Percentiles rank a stretch among this genome's conserved stretches.
These are phyloP conservation scores for Nematolebias whitei DNA, from an alignment of 2,113 vertebrate genomes.

Conservation along the genomic window DNA sequence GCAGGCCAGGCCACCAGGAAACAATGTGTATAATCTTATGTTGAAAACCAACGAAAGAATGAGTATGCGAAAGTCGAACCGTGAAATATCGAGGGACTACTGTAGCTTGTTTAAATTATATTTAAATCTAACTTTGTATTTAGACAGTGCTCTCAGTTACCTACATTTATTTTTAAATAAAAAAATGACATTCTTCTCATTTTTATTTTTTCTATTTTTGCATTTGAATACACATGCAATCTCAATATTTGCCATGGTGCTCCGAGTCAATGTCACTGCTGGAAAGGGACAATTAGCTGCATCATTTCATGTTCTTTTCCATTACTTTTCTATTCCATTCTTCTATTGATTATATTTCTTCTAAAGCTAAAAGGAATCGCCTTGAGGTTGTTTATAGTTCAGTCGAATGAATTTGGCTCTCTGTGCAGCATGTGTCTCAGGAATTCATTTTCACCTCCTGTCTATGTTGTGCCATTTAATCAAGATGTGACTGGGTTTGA, in stretches of 20 bases:
- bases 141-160: too few relatives aligned
- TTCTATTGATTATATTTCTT: slow-evolving; percentile 46
- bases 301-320: slow-evolving; percentile 8
- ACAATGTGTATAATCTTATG: too few relatives aligned
- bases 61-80: too few relatives aligned
- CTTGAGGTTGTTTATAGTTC: slow-evolving; percentile 34
- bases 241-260: slow-evolving; percentile 3
- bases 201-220: background rate
- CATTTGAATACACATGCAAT: background rate
- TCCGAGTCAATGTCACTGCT: slow-evolving; percentile 2
- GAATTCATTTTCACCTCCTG: background rate
- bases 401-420: slow-evolving; percentile 22
- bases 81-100: too few relatives aligned
- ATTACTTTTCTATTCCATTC: slow-evolving; percentile 35
- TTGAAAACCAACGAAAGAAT: too few relatives aligned
- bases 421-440: background rate
- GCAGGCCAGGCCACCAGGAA: too few relatives aligned
- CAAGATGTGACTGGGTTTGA: background rate
- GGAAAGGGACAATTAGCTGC: slow-evolving; percentile 8
- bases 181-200: background rate
- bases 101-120: too few relatives aligned
- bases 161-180: background rate
- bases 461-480: slow-evolving; percentile 1
- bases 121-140: too few relatives aligned
- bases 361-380: slow-evolving; percentile 24